Evolutionary conservation across 2,888 invertebrate species (phyloP).

Genomic region (Drosophila meridiana): DNA sequence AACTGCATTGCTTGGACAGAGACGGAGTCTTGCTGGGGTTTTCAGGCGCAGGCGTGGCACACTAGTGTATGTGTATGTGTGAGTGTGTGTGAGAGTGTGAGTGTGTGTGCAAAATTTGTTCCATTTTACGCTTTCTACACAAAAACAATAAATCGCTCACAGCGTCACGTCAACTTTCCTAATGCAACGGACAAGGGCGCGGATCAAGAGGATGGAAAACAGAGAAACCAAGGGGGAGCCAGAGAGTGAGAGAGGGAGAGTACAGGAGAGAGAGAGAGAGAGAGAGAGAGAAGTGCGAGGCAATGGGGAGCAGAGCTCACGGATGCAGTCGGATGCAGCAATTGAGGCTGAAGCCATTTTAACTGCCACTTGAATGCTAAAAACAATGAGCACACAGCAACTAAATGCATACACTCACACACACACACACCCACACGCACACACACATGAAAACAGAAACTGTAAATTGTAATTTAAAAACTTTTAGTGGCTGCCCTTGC

Average conservation of each 20-base stretch:
- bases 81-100: constrained; percentile 33
- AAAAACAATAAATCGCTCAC: constrained; percentile 80
- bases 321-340: constrained; percentile 65
- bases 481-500: constrained; percentile 76
- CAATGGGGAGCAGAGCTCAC: constrained; percentile 4
- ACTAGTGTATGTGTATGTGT: constrained; percentile 15
- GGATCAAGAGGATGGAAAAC: constrained; percentile 9
- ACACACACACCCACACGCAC: background rate
- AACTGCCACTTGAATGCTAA: constrained; percentile 77
- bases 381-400: constrained; percentile 57
- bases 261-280: too few species aligned
- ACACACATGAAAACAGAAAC: constrained; percentile 45
- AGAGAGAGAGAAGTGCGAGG: background rate
- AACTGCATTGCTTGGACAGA: constrained; percentile 3
- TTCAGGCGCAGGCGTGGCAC: constrained; percentile 36
- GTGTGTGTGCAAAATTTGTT: constrained; percentile 68
- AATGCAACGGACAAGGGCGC: constrained; percentile 59
- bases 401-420: constrained; percentile 37
- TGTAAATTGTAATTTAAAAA: constrained; percentile 77
- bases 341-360: constrained; percentile 79
- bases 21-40: constrained; percentile 27
- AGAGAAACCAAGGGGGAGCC: background rate
- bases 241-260: background rate
- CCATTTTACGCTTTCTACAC: constrained; percentile 80
- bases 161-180: constrained; percentile 79